Base-by-base conservation (phyloP, 2,113 vertebrate genomes). In the Sphaerodactylus townsendi region DNA sequence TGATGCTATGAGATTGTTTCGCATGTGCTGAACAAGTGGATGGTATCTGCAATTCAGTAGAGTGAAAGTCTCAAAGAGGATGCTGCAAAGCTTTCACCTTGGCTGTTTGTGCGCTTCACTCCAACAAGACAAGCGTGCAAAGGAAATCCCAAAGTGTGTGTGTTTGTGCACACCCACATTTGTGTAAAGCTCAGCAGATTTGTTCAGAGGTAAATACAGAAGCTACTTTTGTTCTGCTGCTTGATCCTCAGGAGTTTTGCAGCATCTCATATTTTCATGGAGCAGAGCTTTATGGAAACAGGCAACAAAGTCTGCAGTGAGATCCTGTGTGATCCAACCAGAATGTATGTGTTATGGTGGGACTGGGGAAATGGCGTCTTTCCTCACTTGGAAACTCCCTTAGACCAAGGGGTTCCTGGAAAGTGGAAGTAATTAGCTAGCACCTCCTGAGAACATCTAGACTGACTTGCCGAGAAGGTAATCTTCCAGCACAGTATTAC, bases 1-100 rank as follows among this genome's bases (percentile, higher is more conserved):
- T 23, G 68, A 87, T 86, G 37, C 85, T 88, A 87, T 90, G 90
- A 84, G 82, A 88, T 70, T 35, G 76, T 86, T 92, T 88, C 92
- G 82, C 23, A 1, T 91, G 14, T 71, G 72, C 84, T 85, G 91
- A 85, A 77, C 41, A 88, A 82, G 85, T 87, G 83, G 88, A 64
- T 86, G 90, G 88, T 88, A 69, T 79, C 80, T 77, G 75, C 62
- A 0, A 37, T 92, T 89, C 85, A 48, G 76, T 39, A 5, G 3
- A 64, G 5, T 82, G 85, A 79, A 86, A 86, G 75, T 50, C 68
- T 82, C 89, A 90, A 85, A 88, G 82, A 11, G 71, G 78, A n/a
- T 79, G 87, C 46, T 76, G 21, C 19, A 53, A 56, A 56, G 53
- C 53, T 65, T 82, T 88, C 79, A 28, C 41, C 50, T 33, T n/a